Percentiles rank a stretch among this genome's conserved stretches.
Conservation (phyloP, 2,888 invertebrate species). For the Trissonchulus latispiculum region DNA sequence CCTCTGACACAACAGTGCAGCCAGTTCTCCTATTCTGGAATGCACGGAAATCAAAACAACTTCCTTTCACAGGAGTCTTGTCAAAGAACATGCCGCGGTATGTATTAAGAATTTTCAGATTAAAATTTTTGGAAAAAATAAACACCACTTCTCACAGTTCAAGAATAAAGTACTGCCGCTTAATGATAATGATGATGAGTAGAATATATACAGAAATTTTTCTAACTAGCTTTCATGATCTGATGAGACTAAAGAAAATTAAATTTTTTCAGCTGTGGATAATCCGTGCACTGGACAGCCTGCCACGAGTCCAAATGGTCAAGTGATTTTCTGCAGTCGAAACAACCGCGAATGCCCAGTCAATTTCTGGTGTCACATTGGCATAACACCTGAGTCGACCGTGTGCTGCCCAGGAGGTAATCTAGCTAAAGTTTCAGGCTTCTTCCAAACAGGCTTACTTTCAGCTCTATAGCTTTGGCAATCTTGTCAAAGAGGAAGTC, state of each 20-base stretch:
- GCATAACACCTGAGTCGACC: conserved; percentile 37
- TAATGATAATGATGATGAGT: no score
- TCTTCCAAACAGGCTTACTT: no score
- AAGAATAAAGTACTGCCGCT: no score
- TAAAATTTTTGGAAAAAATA: no score
- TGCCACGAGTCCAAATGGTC: conserved; percentile 29
- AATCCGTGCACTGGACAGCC: conserved; percentile 44
- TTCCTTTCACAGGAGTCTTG: conserved; percentile 25
- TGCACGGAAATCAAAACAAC: conserved; percentile 26
- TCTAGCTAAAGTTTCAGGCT: no score
- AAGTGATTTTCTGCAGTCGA: conserved; percentile 26
- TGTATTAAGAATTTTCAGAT: no score
- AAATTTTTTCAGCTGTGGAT: conserved; percentile 39
- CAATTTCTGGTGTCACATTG: conserved; percentile 38
- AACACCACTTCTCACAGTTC: no score
- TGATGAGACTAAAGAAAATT: no score
- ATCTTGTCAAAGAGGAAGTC: no score
- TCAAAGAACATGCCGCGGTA: conserved; percentile 23
- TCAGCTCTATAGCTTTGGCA: no score
- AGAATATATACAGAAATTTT: no score
- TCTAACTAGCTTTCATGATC: no score
- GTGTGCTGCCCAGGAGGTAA: conserved; percentile 29
- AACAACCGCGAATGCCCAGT: conserved; percentile 33
- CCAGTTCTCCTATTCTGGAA: conserved; percentile 23
- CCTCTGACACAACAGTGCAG: conserved; percentile 21